Conservation (phyloP, 2,888 invertebrate genomes). For the Meiosimyza decipiens region DNA sequence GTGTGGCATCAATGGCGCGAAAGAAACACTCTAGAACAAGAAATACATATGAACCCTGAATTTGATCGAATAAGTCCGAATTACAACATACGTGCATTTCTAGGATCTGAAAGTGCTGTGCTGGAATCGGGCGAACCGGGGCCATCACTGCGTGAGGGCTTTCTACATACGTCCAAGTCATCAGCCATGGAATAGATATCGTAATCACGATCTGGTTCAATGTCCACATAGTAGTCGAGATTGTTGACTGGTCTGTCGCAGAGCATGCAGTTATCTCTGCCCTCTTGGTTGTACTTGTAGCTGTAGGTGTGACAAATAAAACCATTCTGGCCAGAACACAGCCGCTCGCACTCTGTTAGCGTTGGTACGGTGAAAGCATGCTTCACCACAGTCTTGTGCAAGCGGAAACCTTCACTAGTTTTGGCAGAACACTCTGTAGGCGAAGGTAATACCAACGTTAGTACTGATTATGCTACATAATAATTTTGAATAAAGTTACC, state of each 20-base stretch:
- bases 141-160: slow-evolving; percentile 55
- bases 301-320: slow-evolving; percentile 83
- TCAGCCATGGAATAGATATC: slow-evolving; percentile 83
- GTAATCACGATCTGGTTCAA: slow-evolving; percentile 79
- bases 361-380: slow-evolving; percentile 74
- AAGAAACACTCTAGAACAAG: slow-evolving; percentile 80
- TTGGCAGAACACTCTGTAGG: slow-evolving; percentile 79
- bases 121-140: slow-evolving; percentile 39
- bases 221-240: slow-evolving; percentile 78
- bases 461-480: not conserved
- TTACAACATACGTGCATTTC: slow-evolving; percentile 62
- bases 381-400: slow-evolving; percentile 76
- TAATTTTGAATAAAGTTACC: slow-evolving; percentile 51
- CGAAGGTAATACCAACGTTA: not conserved
- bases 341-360: slow-evolving; percentile 80
- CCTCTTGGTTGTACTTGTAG: slow-evolving; percentile 70
- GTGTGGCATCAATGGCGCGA: slow-evolving; percentile 80
- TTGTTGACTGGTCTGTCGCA: slow-evolving; percentile 78
- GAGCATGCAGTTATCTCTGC: slow-evolving; percentile 79
- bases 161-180: slow-evolving; percentile 69
- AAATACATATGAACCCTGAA: too few species aligned
- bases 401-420: slow-evolving; percentile 79
- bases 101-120: slow-evolving; percentile 66
- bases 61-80: too few species aligned
- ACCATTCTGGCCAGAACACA: slow-evolving; percentile 77